Percentiles rank a stretch among this genome's conserved stretches.
phyloP scores from a whole-genome alignment of 2,113 vertebrate genomes.

The Pterocles burchelli region DNA sequence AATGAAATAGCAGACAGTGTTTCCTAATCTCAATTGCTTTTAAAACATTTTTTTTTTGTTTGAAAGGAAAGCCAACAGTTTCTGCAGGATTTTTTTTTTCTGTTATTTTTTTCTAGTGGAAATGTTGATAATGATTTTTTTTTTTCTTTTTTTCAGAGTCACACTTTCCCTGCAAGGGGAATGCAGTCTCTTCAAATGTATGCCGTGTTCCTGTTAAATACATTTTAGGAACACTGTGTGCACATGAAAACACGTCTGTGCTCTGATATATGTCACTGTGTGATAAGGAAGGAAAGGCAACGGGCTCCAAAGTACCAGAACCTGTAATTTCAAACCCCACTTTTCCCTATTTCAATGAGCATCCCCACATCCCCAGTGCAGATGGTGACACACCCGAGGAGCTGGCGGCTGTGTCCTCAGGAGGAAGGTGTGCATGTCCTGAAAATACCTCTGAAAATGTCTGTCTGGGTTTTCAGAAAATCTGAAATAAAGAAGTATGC shows the following conservation, averaged over 20 bases:
- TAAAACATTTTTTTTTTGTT: not conserved
- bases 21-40: not conserved
- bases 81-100: not conserved
- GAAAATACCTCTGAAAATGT: not conserved
- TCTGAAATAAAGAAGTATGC: not conserved
- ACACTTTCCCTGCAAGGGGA: not conserved
- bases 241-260: not conserved
- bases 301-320: not conserved
- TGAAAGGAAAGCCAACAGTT: not conserved
- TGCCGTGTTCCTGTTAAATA: not conserved
- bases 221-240: not conserved
- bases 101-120: not conserved
- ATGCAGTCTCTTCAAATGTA: not conserved
- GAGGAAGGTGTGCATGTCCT: not conserved
- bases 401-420: accelerated
- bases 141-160: not conserved
- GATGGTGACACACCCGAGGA: accelerated
- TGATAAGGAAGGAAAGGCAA: not conserved
- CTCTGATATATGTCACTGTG: not conserved
- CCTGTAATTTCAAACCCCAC: not conserved
- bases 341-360: accelerated
- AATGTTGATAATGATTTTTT: not conserved
- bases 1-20: not conserved
- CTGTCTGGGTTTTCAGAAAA: not conserved
- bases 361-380: accelerated